Percentiles rank a stretch among this genome's conserved stretches.
These are phyloP conservation scores for Anguilla marmorata DNA, from an alignment of 2,797 vertebrate genomes.

Conservation along the genomic window DNA sequence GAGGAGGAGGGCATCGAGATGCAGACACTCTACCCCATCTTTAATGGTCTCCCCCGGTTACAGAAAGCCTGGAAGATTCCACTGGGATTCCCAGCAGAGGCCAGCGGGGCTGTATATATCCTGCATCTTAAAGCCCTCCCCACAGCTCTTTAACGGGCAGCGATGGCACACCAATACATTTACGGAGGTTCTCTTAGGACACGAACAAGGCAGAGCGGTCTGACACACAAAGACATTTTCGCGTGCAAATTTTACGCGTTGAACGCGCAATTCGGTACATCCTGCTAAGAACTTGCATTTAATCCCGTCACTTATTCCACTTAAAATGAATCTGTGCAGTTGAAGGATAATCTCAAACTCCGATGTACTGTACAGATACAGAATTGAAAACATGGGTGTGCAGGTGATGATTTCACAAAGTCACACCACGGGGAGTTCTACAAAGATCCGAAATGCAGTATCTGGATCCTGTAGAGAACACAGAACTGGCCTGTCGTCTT, in stretches of 20 bases:
- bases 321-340: neutral
- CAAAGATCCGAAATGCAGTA: too few relatives aligned
- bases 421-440: too few relatives aligned
- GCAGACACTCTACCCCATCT: constrained; percentile 37
- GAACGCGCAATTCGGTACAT: too few relatives aligned
- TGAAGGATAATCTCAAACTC: neutral
- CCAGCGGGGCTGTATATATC: constrained; percentile 26
- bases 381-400: neutral
- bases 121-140: constrained; percentile 42
- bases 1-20: neutral
- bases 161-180: neutral
- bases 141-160: neutral
- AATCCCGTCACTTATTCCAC: too few relatives aligned
- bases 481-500: too few relatives aligned
- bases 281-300: too few relatives aligned
- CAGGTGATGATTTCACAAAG: too few relatives aligned
- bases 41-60: constrained; percentile 51
- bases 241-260: neutral
- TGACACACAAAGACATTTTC: neutral
- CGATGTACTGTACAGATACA: neutral
- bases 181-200: neutral
- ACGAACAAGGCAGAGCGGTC: neutral
- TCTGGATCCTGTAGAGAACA: too few relatives aligned
- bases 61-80: constrained; percentile 45
- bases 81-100: constrained; percentile 43